Percentiles rank a stretch among this genome's conserved stretches.
phyloP scores from a whole-genome alignment of 2,888 invertebrate genomes.

The Hypomecis atomaria region DNA sequence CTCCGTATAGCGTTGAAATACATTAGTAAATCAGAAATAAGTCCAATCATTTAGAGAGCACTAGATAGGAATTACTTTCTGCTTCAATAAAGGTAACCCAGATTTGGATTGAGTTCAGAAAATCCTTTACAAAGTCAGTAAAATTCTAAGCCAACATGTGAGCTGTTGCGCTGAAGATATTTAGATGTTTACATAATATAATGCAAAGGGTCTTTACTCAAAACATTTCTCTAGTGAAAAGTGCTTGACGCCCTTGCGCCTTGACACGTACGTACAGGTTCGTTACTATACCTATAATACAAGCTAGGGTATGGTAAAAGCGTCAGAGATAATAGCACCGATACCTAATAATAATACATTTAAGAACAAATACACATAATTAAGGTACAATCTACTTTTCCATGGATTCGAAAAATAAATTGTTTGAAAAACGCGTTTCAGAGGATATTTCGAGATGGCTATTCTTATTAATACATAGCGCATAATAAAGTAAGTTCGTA shows the following conservation, averaged over 20 bases:
- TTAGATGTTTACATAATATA: neutral
- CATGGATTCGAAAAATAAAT: too few species aligned
- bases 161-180: constrained; percentile 25
- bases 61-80: neutral
- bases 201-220: constrained; percentile 46
- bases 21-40: constrained; percentile 1
- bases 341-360: too few species aligned
- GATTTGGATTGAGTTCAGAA: constrained; percentile 10
- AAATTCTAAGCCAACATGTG: constrained; percentile 21
- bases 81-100: constrained; percentile 9
- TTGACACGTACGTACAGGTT: constrained; percentile 56
- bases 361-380: too few species aligned
- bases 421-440: too few species aligned
- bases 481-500: too few species aligned
- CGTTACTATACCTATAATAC: constrained; percentile 55
- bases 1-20: neutral
- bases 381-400: too few species aligned
- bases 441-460: too few species aligned
- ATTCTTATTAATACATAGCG: too few species aligned
- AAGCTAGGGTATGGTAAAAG: constrained; percentile 36
- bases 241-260: constrained; percentile 50
- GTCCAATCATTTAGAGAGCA: constrained; percentile 1
- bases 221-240: constrained; percentile 54
- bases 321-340: neutral
- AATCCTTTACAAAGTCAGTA: constrained; percentile 18